Evolutionary conservation across 2,113 vertebrate species (phyloP), one percentile per base, ranked within the genome.

Genomic region (Cavia porcellus): DNA sequence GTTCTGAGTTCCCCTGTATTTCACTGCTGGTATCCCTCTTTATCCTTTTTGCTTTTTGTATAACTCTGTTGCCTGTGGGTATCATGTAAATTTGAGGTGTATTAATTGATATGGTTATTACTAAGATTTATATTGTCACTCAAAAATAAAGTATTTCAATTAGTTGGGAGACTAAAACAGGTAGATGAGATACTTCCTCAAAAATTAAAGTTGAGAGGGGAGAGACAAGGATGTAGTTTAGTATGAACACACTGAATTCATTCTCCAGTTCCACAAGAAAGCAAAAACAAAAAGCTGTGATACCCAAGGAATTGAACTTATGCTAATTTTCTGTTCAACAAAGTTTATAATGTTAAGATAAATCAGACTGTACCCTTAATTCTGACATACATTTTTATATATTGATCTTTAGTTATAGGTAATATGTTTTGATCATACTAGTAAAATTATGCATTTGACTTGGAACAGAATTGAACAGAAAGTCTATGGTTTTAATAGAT

Each of bases 281-380:
- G 42, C 38, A 74, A 74, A 74, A 74, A 42, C 38, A 74, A 42
- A n/a, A 68, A 70, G n/a, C 15, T 55, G 5, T 7, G 24, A 64
- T 30, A 32, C 70, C n/a, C 38, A 82, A 68, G 15, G n/a, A 79
- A 61, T 57, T 72, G 70, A 88, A 50, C 15, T 22, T 90, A 70
- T 94, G 90, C 20, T 62, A n/a, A n/a, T 61, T 84, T 64, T 75
- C 25, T 70, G 20, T 70, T 89, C n/a, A 61, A 80, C 38, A 86
- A 77, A 79, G 30, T 77, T 45, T 72, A 68, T 89, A 90, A 35
- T 70, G 45, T 70, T 79, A 95, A 88, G 45, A 25, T 61, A 87
- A 52, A 7, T 38, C 38, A 80, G 35, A 68, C 42, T 75, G 14
- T 4, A 89, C 9, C 66, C 50, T 24, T 89, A n/a, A 50, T 68